Conservation (phyloP, 2,888 invertebrate genomes). For the Teleiodes luculella region DNA sequence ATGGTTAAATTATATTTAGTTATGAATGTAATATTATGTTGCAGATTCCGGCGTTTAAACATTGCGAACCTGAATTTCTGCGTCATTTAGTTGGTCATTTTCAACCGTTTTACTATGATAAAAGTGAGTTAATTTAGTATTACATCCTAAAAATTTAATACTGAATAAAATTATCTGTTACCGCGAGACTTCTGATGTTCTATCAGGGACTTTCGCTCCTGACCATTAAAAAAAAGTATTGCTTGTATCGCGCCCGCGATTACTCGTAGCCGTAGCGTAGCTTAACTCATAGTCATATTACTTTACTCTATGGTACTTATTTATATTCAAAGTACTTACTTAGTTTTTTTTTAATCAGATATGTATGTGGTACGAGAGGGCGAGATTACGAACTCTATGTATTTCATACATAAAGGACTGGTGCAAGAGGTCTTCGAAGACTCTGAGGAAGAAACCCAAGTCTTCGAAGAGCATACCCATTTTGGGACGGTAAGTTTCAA, state of each 20-base stretch:
- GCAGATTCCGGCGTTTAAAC: slow-evolving; percentile 37
- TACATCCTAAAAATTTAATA: no score
- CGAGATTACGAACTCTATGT: slow-evolving; percentile 62
- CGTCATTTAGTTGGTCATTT: slow-evolving; percentile 59
- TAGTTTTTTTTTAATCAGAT: slow-evolving; percentile 30
- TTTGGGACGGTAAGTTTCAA: slow-evolving; percentile 48
- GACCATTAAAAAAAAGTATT: no score
- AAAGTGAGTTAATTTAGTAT: slow-evolving; percentile 38
- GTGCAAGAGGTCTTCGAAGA: slow-evolving; percentile 40
- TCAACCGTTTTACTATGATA: slow-evolving; percentile 48
- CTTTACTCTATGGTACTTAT: no score
- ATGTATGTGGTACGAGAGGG: slow-evolving; percentile 60
- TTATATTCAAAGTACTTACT: no score
- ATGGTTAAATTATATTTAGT: no score
- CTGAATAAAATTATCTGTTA: no score
- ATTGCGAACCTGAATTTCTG: slow-evolving; percentile 57
- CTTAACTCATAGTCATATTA: no score
- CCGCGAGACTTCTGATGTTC: no score
- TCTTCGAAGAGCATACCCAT: slow-evolving; percentile 39
- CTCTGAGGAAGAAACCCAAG: slow-evolving; percentile 21
- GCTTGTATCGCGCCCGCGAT: no score
- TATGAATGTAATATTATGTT: no score
- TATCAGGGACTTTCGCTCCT: no score
- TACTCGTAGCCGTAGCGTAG: no score
- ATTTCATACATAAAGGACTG: slow-evolving; percentile 55